phyloP scores from a whole-genome alignment of 2,113 vertebrate species.

The Buteo buteo region DNA sequence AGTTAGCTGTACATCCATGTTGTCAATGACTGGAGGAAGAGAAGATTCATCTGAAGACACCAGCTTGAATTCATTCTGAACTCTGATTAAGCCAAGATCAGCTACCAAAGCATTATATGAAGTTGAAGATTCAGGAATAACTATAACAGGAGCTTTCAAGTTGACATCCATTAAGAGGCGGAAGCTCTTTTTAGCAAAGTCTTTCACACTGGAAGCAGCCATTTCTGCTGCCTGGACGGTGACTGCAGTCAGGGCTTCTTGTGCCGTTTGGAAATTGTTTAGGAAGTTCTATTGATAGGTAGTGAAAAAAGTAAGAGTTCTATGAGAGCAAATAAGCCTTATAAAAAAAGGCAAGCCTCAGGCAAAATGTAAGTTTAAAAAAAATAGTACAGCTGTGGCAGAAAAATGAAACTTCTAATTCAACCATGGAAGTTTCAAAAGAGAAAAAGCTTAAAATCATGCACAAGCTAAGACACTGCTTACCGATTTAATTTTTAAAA shows the following conservation, averaged over 20 bases:
- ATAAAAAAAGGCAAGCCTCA: neutral
- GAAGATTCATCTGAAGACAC: constrained; percentile 66
- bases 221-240: constrained; percentile 89
- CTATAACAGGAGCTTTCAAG: constrained; percentile 85
- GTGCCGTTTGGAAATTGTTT: constrained; percentile 87
- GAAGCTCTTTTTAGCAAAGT: constrained; percentile 84
- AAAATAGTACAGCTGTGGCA: neutral
- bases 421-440: neutral
- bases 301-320: neutral
- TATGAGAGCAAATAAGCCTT: neutral
- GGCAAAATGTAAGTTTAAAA: neutral
- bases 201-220: constrained; percentile 85
- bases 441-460: neutral
- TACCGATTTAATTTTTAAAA: neutral
- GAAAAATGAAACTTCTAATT: neutral
- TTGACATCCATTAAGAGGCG: constrained; percentile 81
- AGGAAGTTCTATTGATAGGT: constrained; percentile 79
- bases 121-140: constrained; percentile 80
- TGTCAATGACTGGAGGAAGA: constrained; percentile 87
- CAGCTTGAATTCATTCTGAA: constrained; percentile 80
- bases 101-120: constrained; percentile 79
- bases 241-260: constrained; percentile 84
- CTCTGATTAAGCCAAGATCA: constrained; percentile 83
- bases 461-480: neutral
- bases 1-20: constrained; percentile 84